These are phyloP conservation scores for Sarcophaga carnaria DNA, from an alignment of 2,888 invertebrate genomes.

Conservation along the genomic window DNA sequence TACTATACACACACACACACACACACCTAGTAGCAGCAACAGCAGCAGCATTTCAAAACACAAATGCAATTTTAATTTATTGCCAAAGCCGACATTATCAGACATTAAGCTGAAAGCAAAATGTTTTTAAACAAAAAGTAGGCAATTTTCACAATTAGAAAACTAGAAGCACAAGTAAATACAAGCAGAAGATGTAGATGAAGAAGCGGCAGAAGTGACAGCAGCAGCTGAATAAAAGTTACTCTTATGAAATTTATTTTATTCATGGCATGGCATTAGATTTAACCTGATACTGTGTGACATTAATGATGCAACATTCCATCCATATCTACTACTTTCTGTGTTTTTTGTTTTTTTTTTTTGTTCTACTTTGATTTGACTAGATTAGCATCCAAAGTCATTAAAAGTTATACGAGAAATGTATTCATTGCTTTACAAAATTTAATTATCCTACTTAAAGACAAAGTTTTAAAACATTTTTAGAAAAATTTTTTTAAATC, in stretches of 20 bases:
- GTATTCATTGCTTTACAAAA: neutral
- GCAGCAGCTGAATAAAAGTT: neutral
- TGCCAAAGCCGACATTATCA: conserved; percentile 38
- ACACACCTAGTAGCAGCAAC: neutral
- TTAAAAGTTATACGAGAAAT: neutral
- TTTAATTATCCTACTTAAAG: neutral
- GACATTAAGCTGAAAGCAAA: conserved; percentile 24
- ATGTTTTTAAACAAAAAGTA: neutral
- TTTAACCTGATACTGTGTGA: conserved; percentile 17
- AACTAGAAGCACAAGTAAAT: neutral
- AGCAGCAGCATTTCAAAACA: neutral
- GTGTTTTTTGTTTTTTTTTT: neutral
- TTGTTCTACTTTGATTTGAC: neutral
- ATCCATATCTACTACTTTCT: neutral
- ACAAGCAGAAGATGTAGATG: no score
- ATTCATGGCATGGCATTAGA: neutral
- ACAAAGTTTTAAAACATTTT: neutral
- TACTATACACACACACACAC: neutral
- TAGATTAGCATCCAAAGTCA: neutral
- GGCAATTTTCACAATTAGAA: neutral
- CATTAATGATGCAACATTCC: conserved; percentile 22
- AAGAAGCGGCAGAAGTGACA: neutral
- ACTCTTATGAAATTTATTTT: neutral
- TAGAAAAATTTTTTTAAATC: neutral
- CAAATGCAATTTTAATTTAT: conserved; percentile 20